Conservation (phyloP, 2,113 vertebrate species). For the Petaurus breviceps region DNA sequence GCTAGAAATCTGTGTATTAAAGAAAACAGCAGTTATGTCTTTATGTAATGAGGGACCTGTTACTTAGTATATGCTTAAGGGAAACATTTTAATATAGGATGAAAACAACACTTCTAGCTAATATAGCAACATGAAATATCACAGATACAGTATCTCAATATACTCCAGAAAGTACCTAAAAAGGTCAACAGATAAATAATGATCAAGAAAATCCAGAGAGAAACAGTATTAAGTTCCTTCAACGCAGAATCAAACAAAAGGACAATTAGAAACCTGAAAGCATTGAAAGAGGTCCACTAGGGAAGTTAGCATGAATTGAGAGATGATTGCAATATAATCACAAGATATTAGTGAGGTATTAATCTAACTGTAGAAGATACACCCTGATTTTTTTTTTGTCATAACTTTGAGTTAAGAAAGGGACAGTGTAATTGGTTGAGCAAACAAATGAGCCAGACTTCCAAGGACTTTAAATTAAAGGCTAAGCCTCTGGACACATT, state of each 20-base stretch:
- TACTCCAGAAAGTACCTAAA: not conserved
- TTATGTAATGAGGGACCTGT: not conserved
- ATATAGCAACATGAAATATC: not conserved
- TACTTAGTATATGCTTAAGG: constrained; percentile 32
- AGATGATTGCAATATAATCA: not conserved
- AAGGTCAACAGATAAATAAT: not conserved
- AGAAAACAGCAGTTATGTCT: not conserved
- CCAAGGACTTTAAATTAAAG: not conserved
- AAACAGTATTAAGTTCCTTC: not conserved
- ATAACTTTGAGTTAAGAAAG: not conserved
- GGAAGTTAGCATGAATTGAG: not conserved
- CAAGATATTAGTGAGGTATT: not conserved
- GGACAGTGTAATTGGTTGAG: not conserved
- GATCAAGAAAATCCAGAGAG: not conserved
- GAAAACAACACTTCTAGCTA: not conserved
- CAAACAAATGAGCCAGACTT: not conserved
- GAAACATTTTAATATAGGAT: not conserved
- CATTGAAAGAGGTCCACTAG: not conserved
- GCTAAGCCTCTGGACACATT: not conserved
- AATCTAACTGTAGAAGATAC: not conserved
- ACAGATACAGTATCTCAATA: not conserved
- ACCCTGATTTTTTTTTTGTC: not conserved
- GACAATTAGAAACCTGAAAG: not conserved
- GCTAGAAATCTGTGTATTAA: not conserved
- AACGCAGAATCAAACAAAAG: not conserved